Evolutionary conservation across 2,888 invertebrate species (phyloP), one percentile per base, ranked within the genome.

Genomic region (Sesamia inferens): DNA sequence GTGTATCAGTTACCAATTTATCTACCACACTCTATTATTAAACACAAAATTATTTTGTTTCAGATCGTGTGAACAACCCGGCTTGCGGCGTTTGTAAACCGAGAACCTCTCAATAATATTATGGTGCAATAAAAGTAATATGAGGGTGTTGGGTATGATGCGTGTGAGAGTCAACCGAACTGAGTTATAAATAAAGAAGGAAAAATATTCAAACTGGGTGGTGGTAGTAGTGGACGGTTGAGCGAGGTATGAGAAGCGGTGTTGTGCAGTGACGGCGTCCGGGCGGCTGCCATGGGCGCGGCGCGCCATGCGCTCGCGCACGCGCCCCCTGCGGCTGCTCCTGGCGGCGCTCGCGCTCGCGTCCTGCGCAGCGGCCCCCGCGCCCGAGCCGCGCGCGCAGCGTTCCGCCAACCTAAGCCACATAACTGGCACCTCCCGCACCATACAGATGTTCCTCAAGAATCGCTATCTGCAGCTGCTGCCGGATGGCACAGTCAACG

Each of bases 401-500:
- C 97, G 98, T 92, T 98, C 98, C 91, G 98, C 98, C 89, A 98
- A 98, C 96, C 97, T 98, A 91, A 98, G 98, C 91, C 98, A 98
- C 95, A 97, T 98, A 92, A 97, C 98, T 88, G 98, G 98, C 93
- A 97, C 98, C 78, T 97, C 97, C 84, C 97, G 98, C 89, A 98
- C 98, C 92, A 98, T 98, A 91, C 98, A 98, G 96, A 97, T 98
- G 97, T 98, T 97, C 96, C 97, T 98, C 95, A 98, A 98, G 96
- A 98, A 98, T 96, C 97, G 97, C 88, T 97, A 98, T 93, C 97
- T 98, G 86, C 98, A 98, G 96, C 96, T 98, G 89, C 96, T 98
- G 95, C 98, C 98, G 87, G 98, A 98, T 96, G 98, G 98, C 93
- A 97, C 97, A 89, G 98, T 98, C 94, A 98, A 98, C 96, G 98